phyloP scores from a whole-genome alignment of 2,113 vertebrate genomes.

The Camelus dromedarius region DNA sequence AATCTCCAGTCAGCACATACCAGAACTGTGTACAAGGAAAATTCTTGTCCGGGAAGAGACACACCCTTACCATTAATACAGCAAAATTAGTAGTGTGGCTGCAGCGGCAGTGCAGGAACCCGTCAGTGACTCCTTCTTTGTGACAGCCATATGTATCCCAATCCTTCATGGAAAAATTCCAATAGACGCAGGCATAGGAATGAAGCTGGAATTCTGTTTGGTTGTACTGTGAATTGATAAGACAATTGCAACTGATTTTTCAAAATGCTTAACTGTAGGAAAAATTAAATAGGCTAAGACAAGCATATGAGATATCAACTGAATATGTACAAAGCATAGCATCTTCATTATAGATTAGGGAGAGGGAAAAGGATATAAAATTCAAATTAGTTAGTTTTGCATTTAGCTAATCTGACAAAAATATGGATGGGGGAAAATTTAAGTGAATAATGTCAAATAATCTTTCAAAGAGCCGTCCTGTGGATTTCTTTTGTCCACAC shows the following conservation, averaged over 20 bases:
- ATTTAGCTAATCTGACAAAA: slow-evolving; percentile 39
- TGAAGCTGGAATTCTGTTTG: not conserved
- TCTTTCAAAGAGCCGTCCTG: not conserved
- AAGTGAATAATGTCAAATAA: slow-evolving; percentile 16
- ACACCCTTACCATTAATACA: slow-evolving; percentile 86
- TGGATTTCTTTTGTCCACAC: not conserved
- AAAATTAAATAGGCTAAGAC: not conserved
- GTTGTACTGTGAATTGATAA: slow-evolving; percentile 64
- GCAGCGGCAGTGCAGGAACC: slow-evolving; percentile 82
- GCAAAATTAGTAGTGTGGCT: slow-evolving; percentile 89
- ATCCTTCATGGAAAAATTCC: slow-evolving; percentile 79
- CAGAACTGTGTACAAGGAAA: not conserved
- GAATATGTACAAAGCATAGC: not conserved
- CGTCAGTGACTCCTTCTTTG: slow-evolving; percentile 36
- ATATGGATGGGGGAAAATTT: not conserved
- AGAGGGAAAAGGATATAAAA: not conserved
- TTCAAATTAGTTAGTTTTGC: slow-evolving; percentile 46
- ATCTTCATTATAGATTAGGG: not conserved
- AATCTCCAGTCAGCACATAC: not conserved
- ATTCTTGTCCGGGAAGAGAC: not conserved
- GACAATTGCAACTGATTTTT: slow-evolving; percentile 49
- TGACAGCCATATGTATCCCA: slow-evolving; percentile 85
- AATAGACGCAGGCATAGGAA: slow-evolving; percentile 87
- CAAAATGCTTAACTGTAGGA: not conserved
- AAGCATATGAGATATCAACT: not conserved